These are phyloP conservation scores for Polyergus mexicanus DNA, from an alignment of 1,140 invertebrate genomes.

Conservation along the genomic window DNA sequence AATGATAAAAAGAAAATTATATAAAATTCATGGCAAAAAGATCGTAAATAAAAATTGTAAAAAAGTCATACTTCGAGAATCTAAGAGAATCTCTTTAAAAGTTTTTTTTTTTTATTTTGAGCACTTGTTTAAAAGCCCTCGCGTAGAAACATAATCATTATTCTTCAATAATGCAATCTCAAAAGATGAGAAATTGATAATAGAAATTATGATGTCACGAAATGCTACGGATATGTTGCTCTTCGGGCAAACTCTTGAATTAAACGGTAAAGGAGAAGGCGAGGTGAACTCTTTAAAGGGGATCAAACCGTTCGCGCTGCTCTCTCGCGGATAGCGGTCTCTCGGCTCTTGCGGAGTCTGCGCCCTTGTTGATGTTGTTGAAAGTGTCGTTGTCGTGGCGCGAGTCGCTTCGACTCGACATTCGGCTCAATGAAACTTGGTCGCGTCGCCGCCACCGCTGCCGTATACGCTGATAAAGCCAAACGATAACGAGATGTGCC, in stretches of 20 bases:
- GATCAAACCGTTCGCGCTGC: slow-evolving; percentile 10
- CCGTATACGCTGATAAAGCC: slow-evolving; percentile 35
- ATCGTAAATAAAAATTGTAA: background rate
- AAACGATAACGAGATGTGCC: slow-evolving; percentile 51
- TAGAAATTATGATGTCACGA: background rate
- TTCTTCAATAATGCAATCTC: background rate
- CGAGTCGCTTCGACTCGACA: slow-evolving; percentile 32
- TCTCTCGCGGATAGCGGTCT: slow-evolving; percentile 3
- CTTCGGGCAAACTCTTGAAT: slow-evolving; percentile 14
- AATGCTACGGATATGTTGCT: background rate
- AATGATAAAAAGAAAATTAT: background rate
- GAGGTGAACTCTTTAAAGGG: slow-evolving; percentile 39
- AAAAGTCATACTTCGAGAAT: background rate
- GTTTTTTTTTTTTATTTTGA: background rate
- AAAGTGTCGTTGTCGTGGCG: slow-evolving; percentile 19
- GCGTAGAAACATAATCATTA: background rate
- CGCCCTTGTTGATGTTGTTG: slow-evolving; percentile 7
- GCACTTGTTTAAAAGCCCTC: background rate
- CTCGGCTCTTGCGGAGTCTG: slow-evolving; percentile 2
- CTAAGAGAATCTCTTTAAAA: background rate
- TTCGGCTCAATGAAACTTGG: slow-evolving; percentile 24
- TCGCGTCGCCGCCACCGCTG: background rate
- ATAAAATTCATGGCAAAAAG: background rate
- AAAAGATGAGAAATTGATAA: background rate
- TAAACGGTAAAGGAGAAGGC: background rate